phyloP scores from a whole-genome alignment of 2,888 invertebrate species.

The Anorthoa munda region DNA sequence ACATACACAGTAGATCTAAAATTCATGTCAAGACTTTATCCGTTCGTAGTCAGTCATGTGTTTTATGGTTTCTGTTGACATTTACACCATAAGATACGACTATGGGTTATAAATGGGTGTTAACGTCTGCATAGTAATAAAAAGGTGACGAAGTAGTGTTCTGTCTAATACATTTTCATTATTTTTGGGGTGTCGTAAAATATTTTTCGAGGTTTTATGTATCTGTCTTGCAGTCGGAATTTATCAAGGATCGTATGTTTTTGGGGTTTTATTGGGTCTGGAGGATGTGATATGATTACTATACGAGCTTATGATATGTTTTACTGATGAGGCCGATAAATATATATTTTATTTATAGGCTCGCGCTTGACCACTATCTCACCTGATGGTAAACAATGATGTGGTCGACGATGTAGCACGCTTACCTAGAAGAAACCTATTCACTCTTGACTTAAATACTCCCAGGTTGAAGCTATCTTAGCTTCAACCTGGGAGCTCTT shows the following conservation, averaged over 20 bases:
- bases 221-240: conserved; percentile 6
- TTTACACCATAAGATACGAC: conserved; percentile 69
- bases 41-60: conserved; percentile 69
- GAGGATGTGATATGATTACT: background rate
- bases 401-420: too few species aligned
- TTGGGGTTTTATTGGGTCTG: background rate
- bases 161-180: conserved; percentile 51
- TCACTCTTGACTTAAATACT: too few species aligned
- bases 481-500: too few species aligned
- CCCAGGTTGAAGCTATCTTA: too few species aligned
- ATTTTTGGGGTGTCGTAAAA: conserved; percentile 42
- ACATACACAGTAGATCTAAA: conserved; percentile 70
- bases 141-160: conserved; percentile 46
- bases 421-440: too few species aligned
- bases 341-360: too few species aligned
- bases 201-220: conserved; percentile 29
- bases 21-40: conserved; percentile 72
- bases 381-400: too few species aligned
- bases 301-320: too few species aligned
- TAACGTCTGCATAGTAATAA: conserved; percentile 62
- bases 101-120: conserved; percentile 61
- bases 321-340: too few species aligned
- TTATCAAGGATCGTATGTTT: conserved; percentile 6
- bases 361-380: too few species aligned
- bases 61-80: conserved; percentile 80